A percentile compares a stretch with the other conserved stretches of the same genome.
Conservation (phyloP, 2,113 vertebrate species). For the Trichechus manatus region DNA sequence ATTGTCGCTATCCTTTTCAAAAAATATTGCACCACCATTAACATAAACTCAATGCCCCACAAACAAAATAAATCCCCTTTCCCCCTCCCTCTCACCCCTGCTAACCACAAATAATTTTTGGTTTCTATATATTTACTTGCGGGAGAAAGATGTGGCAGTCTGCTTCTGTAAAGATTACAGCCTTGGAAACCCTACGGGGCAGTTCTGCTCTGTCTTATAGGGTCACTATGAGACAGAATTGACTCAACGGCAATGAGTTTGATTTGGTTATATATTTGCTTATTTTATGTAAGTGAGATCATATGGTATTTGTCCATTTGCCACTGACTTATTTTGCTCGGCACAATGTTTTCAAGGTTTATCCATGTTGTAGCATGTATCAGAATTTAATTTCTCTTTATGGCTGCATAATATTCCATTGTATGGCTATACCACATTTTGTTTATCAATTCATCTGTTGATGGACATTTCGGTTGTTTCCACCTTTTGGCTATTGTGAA, state of each 20-base stretch:
- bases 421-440: background rate
- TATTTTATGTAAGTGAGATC: no score
- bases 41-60: background rate
- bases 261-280: no score
- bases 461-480: background rate
- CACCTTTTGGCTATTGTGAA: background rate
- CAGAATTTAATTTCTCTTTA: background rate
- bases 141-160: background rate
- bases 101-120: no score
- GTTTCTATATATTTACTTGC: no score
- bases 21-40: background rate
- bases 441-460: background rate
- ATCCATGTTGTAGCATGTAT: background rate
- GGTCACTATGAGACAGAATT: no score
- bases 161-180: background rate
- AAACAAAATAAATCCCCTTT: background rate
- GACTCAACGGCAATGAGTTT: no score
- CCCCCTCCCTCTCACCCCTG: background rate
- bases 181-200: no score
- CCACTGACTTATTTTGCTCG: no score
- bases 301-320: no score
- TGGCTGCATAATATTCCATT: background rate
- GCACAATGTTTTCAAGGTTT: no score
- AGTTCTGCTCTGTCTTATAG: no score
- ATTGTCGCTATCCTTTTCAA: background rate